Evolutionary conservation across 2,888 invertebrate species (phyloP).

Genomic region (Caenorhabditis sp.): DNA sequence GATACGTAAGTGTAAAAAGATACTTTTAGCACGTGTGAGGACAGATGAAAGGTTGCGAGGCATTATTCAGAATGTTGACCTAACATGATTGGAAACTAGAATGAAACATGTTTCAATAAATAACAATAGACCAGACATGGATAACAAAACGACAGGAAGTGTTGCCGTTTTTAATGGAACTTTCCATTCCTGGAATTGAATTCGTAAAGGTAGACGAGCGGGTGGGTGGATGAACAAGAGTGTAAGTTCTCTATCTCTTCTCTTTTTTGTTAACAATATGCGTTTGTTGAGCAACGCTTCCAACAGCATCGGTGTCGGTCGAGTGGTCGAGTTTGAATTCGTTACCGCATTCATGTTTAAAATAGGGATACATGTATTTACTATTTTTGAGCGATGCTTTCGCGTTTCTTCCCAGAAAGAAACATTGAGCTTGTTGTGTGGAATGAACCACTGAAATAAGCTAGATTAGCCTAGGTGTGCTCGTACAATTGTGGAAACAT

Average conservation of each 20-base stretch:
- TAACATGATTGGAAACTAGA: constrained; percentile 43
- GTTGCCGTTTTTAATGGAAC: constrained; percentile 42
- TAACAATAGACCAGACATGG: neutral
- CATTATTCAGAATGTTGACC: constrained; percentile 49
- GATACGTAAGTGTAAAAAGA: constrained; percentile 34
- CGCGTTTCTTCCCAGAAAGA: neutral
- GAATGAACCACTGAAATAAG: constrained; percentile 2
- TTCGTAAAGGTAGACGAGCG: constrained; percentile 19
- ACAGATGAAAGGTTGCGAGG: constrained; percentile 1
- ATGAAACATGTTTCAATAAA: constrained; percentile 10
- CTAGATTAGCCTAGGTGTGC: constrained; percentile 16
- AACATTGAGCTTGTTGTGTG: constrained; percentile 3
- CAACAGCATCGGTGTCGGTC: too few relatives aligned
- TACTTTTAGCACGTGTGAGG: constrained; percentile 40
- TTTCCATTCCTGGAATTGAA: constrained; percentile 34
- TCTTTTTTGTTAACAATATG: constrained; percentile 19
- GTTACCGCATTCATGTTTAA: constrained; percentile 9
- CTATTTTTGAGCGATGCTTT: neutral
- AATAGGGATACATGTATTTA: constrained; percentile 3
- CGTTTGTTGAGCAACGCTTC: constrained; percentile 15
- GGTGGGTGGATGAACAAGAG: constrained; percentile 41
- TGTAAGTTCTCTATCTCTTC: constrained; percentile 25
- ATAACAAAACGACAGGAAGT: constrained; percentile 4
- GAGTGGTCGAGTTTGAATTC: constrained; percentile 12
- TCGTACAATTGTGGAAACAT: constrained; percentile 10